These are phyloP conservation scores for Hyles euphorbiae DNA, from an alignment of 1,140 invertebrate genomes.

Conservation along the genomic window DNA sequence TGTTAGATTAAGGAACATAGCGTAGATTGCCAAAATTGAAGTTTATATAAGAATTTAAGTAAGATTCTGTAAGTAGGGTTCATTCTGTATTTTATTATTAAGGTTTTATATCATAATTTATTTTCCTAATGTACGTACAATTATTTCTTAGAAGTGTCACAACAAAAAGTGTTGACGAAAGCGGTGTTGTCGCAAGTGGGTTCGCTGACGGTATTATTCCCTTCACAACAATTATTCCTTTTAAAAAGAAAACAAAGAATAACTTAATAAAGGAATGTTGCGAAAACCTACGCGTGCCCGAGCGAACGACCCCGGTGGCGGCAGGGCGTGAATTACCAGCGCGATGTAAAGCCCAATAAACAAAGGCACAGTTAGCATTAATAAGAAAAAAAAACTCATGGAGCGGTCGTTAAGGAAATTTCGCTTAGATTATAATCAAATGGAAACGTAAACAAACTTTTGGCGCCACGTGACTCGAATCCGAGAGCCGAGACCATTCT, in stretches of 20 bases:
- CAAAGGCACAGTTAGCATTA: conserved; percentile 14
- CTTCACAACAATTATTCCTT: no score
- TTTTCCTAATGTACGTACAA: no score
- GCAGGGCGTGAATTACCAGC: not conserved
- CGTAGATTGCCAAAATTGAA: no score
- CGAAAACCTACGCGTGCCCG: not conserved
- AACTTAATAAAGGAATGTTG: not conserved
- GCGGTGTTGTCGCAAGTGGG: no score
- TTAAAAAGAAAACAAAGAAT: not conserved
- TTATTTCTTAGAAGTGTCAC: no score
- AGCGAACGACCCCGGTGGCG: not conserved
- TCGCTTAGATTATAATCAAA: conserved; percentile 58
- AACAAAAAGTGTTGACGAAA: no score
- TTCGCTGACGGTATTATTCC: no score
- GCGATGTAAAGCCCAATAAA: not conserved
- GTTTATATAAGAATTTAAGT: no score
- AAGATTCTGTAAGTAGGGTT: no score
- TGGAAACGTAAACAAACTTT: conserved; percentile 65
- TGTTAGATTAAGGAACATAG: no score
- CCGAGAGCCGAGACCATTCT: conserved; percentile 46
- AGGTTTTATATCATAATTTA: no score
- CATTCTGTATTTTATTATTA: no score
- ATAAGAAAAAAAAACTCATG: conserved; percentile 19
- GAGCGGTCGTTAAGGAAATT: conserved; percentile 41
- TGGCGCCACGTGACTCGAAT: conserved; percentile 53